Percentiles rank a stretch among this genome's conserved stretches.
phyloP scores from a whole-genome alignment of 2,888 invertebrate genomes.

The Pandemis heparana region DNA sequence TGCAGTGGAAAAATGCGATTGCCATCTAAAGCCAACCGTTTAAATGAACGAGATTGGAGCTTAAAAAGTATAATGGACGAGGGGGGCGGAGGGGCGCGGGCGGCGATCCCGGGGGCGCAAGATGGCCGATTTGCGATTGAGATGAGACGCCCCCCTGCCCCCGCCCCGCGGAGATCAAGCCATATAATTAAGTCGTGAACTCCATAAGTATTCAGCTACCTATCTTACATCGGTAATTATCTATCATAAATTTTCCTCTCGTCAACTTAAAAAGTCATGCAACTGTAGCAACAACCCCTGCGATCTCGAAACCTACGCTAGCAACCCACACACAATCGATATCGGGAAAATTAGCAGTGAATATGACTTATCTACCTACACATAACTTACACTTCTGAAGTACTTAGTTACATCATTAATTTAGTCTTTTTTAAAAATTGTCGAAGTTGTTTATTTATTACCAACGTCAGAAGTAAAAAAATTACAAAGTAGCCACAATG shows the following conservation, averaged over 20 bases:
- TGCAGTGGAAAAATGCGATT: slow-evolving; percentile 90
- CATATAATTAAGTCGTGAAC: slow-evolving; percentile 80
- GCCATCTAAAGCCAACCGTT: slow-evolving; percentile 89
- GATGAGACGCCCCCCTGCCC: slow-evolving; percentile 78
- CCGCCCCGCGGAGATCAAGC: slow-evolving; percentile 76
- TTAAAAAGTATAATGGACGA: slow-evolving; percentile 90
- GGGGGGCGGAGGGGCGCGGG: slow-evolving; percentile 77
- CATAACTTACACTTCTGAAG: background rate
- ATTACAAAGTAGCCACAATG: no score
- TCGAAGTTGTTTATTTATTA: background rate
- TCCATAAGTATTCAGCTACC: slow-evolving; percentile 62
- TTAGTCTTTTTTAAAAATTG: background rate
- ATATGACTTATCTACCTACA: background rate
- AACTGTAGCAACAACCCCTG: slow-evolving; percentile 13
- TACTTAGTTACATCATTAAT: background rate
- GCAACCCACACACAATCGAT: slow-evolving; percentile 27
- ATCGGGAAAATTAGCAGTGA: background rate
- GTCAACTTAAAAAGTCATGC: slow-evolving; percentile 26
- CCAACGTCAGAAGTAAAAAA: background rate
- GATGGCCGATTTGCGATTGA: slow-evolving; percentile 86
- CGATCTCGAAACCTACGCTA: slow-evolving; percentile 1
- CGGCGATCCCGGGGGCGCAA: slow-evolving; percentile 82
- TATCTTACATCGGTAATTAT: slow-evolving; percentile 46
- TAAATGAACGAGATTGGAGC: slow-evolving; percentile 90
- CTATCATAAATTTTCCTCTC: slow-evolving; percentile 21